These are phyloP conservation scores for Bungarus multicinctus DNA, from an alignment of 2,113 vertebrate species.

Conservation along the genomic window DNA sequence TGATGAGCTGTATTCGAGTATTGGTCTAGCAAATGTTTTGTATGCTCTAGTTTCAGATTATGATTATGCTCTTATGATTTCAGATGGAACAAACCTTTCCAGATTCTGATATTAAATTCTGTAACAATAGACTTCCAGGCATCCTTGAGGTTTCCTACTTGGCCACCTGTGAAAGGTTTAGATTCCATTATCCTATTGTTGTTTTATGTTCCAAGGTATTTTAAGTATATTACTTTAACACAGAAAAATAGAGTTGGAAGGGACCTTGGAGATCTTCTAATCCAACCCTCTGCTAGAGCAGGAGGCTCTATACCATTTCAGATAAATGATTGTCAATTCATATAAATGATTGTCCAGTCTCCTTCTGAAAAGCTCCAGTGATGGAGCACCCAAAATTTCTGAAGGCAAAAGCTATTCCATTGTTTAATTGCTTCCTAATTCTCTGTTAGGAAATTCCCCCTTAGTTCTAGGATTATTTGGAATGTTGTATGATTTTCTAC, in stretches of 20 bases:
- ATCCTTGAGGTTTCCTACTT: not conserved
- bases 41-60: no score
- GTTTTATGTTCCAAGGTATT: not conserved
- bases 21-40: no score
- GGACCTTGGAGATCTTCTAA: not conserved
- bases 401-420: not conserved
- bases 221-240: not conserved
- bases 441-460: not conserved
- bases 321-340: not conserved
- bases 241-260: not conserved
- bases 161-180: not conserved
- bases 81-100: not conserved
- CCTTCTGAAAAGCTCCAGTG: not conserved
- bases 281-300: not conserved
- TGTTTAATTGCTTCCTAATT: not conserved
- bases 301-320: not conserved
- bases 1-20: no score
- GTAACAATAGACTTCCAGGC: not conserved
- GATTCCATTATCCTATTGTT: not conserved
- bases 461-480: not conserved
- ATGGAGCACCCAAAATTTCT: not conserved
- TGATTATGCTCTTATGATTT: no score
- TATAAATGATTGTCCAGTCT: not conserved
- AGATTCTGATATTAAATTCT: not conserved
- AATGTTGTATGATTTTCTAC: not conserved